A percentile compares a stretch with the other conserved stretches of the same genome.
These are phyloP conservation scores for Notolepis coatsorum DNA, from an alignment of 2,797 vertebrate genomes.

Conservation along the genomic window DNA sequence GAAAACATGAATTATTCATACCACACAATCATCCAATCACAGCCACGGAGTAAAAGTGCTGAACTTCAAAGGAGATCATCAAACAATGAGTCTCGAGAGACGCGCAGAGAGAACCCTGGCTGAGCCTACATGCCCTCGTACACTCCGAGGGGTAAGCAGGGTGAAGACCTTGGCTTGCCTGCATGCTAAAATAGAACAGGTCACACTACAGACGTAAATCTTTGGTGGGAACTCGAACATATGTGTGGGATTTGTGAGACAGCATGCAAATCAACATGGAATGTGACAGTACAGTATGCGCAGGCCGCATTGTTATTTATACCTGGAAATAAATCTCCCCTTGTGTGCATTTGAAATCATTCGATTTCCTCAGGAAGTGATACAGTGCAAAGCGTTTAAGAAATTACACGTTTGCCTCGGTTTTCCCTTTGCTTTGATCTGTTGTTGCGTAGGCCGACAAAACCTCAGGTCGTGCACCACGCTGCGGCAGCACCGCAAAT, in stretches of 20 bases:
- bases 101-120: conserved; percentile 21
- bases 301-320: neutral
- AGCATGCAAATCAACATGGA: neutral
- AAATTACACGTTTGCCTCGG: conserved; percentile 13
- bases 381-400: conserved; percentile 17
- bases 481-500: neutral
- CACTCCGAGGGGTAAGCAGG: conserved; percentile 9
- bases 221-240: neutral
- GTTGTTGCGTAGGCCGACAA: neutral
- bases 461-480: neutral
- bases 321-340: neutral
- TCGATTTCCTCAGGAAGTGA: neutral
- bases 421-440: conserved; percentile 22
- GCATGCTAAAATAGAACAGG: conserved; percentile 20
- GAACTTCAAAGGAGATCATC: conserved; percentile 54
- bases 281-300: neutral
- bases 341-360: neutral
- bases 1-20: conserved; percentile 35
- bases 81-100: conserved; percentile 44
- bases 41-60: conserved; percentile 24
- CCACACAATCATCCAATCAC: conserved; percentile 8
- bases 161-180: neutral
- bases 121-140: conserved; percentile 6
- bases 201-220: neutral
- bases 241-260: neutral